phyloP scores from a whole-genome alignment of 2,797 vertebrate species.

The Adrianichthys oophorus region DNA sequence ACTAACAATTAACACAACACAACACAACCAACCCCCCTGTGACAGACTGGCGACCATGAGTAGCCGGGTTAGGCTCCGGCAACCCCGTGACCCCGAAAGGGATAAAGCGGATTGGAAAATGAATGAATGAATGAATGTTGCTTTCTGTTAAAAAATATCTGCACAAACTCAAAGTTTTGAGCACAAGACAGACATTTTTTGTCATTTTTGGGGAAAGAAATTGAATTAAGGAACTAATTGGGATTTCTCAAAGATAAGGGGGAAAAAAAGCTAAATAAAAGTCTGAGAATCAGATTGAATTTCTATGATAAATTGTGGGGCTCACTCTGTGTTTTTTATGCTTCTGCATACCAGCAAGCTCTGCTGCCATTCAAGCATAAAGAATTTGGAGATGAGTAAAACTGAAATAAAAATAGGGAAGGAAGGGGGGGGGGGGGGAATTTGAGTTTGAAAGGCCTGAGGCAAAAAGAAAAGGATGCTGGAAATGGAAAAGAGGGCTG shows the following conservation, averaged over 20 bases:
- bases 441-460: constrained; percentile 53
- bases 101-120: no score
- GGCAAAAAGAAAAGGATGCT: constrained; percentile 46
- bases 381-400: constrained; percentile 15
- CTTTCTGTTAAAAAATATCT: no score
- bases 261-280: not conserved
- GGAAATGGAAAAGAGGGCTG: constrained; percentile 41
- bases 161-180: no score
- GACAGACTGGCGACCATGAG: no score
- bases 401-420: constrained; percentile 6
- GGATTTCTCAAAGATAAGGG: not conserved
- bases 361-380: constrained; percentile 19
- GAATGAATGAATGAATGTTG: no score
- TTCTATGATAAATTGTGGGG: not conserved
- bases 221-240: not conserved
- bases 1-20: no score
- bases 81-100: no score
- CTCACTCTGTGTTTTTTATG: not conserved
- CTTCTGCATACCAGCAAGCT: not conserved
- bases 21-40: no score
- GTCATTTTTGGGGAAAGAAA: no score
- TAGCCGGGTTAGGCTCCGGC: no score
- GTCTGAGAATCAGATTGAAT: not conserved
- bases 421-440: constrained; percentile 38
- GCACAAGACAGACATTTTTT: no score